These are phyloP conservation scores for Candidula unifasciata DNA, from an alignment of 2,888 invertebrate species.

Conservation along the genomic window DNA sequence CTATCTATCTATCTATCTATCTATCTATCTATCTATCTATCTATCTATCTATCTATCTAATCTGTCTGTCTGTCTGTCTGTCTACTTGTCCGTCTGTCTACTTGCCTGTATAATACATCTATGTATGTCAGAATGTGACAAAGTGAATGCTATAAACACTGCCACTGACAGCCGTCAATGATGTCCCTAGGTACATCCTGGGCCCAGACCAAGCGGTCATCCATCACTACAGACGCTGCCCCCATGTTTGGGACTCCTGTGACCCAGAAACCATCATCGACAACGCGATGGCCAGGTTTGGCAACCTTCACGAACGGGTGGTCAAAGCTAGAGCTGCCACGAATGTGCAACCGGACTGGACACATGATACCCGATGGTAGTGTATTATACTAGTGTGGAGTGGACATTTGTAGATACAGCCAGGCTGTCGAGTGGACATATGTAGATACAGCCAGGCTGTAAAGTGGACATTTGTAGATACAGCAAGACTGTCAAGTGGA, in stretches of 20 bases:
- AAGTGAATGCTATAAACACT: too few species aligned
- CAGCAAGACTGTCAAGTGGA: too few species aligned
- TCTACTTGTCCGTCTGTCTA: too few species aligned
- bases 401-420: too few species aligned
- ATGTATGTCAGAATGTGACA: too few species aligned
- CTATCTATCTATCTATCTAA: too few species aligned
- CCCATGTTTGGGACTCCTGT: conserved; percentile 36
- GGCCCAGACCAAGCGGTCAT: conserved; percentile 21
- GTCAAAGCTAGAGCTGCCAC: conserved; percentile 21
- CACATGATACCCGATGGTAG: neutral
- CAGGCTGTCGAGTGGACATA: too few species aligned
- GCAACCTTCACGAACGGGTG: conserved; percentile 7
- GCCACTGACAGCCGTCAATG: neutral
- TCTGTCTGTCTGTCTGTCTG: too few species aligned
- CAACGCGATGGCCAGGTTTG: conserved; percentile 29
- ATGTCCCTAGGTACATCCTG: conserved; percentile 14
- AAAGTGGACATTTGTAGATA: too few species aligned
- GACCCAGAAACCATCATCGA: conserved; percentile 36
- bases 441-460: neutral
- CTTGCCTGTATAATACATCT: too few species aligned
- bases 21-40: too few species aligned
- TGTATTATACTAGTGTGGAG: neutral
- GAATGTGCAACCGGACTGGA: neutral
- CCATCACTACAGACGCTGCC: conserved; percentile 44
- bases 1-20: too few species aligned